Evolutionary conservation across 2,113 vertebrate species (phyloP).

Genomic region (Bothrops jararaca): DNA sequence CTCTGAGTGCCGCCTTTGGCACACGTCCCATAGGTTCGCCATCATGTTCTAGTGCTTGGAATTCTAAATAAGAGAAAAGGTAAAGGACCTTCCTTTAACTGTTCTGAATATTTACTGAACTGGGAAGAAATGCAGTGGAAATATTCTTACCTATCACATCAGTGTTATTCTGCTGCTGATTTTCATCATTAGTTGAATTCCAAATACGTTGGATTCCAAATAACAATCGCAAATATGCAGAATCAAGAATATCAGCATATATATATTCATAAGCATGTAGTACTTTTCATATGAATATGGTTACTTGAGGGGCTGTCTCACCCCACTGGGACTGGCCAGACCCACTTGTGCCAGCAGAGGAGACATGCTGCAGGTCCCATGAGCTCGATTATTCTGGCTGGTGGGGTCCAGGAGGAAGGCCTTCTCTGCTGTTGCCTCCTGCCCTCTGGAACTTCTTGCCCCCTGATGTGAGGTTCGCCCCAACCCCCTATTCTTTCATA

Average conservation of each 20-base stretch:
- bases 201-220: not conserved
- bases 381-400: no score
- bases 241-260: not conserved
- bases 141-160: not conserved
- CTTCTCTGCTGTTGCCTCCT: no score
- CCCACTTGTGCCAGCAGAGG: no score
- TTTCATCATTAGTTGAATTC: not conserved
- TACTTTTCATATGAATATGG: not conserved
- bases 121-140: not conserved
- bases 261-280: not conserved
- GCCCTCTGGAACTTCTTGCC: no score
- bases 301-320: not conserved
- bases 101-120: not conserved
- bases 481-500: no score
- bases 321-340: not conserved
- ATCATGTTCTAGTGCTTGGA: no score
- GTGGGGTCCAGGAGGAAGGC: no score
- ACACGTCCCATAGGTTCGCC: no score
- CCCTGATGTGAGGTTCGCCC: no score
- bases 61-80: not conserved
- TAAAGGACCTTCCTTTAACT: not conserved
- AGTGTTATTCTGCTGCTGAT: not conserved
- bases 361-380: no score
- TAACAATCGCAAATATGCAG: not conserved
- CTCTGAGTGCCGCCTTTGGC: no score